A percentile compares a stretch with the other conserved stretches of the same genome.
Conservation (phyloP, 2,888 invertebrate species). For the Diarsia dahlii region DNA sequence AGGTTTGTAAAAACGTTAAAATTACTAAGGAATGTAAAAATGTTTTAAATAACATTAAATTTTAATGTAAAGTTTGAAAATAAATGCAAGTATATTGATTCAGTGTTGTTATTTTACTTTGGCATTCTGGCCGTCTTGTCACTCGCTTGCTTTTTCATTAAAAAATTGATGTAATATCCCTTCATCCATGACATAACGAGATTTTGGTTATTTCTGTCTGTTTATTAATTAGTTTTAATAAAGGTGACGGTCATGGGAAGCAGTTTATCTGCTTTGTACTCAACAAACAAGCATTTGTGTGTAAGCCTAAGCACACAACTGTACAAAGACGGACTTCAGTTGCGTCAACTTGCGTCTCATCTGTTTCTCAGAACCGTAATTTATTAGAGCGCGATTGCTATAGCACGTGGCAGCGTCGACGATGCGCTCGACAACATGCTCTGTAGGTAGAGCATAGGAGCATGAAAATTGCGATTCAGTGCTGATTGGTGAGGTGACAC, state of each 20-base stretch:
- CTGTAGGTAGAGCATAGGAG: too few relatives aligned
- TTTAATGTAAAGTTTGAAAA: conserved; percentile 74
- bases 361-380: not conserved
- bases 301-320: too few relatives aligned
- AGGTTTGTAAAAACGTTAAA: conserved; percentile 67
- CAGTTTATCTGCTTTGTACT: not conserved
- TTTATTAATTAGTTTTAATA: too few relatives aligned
- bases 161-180: not conserved
- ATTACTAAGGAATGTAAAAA: conserved; percentile 69
- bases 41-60: conserved; percentile 70
- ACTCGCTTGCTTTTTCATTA: not conserved
- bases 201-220: not conserved
- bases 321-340: not conserved
- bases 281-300: not conserved
- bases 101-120: conserved; percentile 53
- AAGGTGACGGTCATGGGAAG: not conserved
- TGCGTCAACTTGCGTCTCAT: not conserved
- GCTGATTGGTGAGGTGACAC: too few relatives aligned
- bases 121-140: too few relatives aligned
- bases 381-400: not conserved
- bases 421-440: not conserved
- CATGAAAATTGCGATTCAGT: too few relatives aligned
- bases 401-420: not conserved
- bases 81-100: conserved; percentile 69
- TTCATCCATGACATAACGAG: not conserved